Evolutionary conservation across 2,888 invertebrate genomes (phyloP).

Genomic region (Synergus itoensis): DNA sequence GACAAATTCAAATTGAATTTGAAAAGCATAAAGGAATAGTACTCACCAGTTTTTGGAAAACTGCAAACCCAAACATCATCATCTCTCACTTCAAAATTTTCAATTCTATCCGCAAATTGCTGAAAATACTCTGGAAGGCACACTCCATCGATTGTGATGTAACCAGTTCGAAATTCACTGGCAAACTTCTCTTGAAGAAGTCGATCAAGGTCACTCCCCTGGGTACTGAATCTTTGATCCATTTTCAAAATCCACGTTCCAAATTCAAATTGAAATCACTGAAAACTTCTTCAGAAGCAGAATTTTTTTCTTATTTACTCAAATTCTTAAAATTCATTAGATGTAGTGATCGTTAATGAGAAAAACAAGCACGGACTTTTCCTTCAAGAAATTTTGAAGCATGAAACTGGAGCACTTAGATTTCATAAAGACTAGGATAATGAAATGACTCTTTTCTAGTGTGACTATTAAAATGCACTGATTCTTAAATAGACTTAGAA

Average conservation of each 20-base stretch:
- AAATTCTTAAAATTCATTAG: background rate
- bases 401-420: background rate
- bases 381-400: background rate
- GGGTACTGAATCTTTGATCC: background rate
- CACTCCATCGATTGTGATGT: slow-evolving; percentile 70
- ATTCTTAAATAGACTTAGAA: slow-evolving; percentile 3
- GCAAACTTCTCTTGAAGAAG: slow-evolving; percentile 59
- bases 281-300: background rate
- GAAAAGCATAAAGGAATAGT: too few species aligned
- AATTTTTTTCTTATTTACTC: background rate
- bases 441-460: background rate
- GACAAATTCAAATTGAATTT: too few species aligned
- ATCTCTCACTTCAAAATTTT: slow-evolving; percentile 78
- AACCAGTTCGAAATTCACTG: slow-evolving; percentile 71
- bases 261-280: background rate
- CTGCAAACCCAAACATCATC: slow-evolving; percentile 81
- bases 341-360: background rate
- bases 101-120: slow-evolving; percentile 75
- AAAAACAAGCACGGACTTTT: slow-evolving; percentile 9
- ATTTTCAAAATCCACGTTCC: background rate
- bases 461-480: background rate
- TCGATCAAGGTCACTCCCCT: background rate
- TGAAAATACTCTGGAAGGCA: slow-evolving; percentile 76
- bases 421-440: slow-evolving; percentile 10
- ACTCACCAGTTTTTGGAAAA: slow-evolving; percentile 81